Conservation (phyloP, 2,888 invertebrate species). For the Cylindroiulus punctatus region DNA sequence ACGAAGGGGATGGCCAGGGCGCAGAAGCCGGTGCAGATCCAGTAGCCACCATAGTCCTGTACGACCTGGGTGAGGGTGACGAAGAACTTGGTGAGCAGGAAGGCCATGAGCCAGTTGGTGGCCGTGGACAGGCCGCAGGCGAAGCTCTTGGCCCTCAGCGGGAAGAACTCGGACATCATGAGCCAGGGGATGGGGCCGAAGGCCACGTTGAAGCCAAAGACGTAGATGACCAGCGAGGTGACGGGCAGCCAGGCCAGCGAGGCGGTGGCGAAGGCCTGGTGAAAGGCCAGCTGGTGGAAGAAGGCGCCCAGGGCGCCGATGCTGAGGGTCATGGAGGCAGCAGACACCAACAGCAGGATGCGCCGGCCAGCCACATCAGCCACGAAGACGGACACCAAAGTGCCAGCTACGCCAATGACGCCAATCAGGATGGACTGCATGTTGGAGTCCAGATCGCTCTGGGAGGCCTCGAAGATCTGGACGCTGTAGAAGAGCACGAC, state of each 20-base stretch:
- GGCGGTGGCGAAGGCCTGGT: constrained; percentile 59
- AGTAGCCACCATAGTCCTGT: constrained; percentile 78
- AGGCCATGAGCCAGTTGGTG: constrained; percentile 80
- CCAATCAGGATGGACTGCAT: constrained; percentile 82
- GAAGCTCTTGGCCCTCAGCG: constrained; percentile 75
- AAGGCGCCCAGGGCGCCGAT: constrained; percentile 85
- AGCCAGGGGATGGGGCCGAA: constrained; percentile 87
- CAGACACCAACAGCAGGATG: constrained; percentile 78
- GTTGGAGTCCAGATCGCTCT: constrained; percentile 71
- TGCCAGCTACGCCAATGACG: constrained; percentile 81
- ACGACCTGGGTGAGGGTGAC: constrained; percentile 76
- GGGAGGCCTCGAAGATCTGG: constrained; percentile 78
- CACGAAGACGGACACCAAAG: constrained; percentile 74
- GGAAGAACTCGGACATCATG: constrained; percentile 79
- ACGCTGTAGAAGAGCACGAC: constrained; percentile 84
- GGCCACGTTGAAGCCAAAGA: constrained; percentile 82
- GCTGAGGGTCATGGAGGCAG: constrained; percentile 77
- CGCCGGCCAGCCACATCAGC: constrained; percentile 74
- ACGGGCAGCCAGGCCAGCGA: constrained; percentile 78
- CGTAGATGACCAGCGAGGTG: constrained; percentile 77
- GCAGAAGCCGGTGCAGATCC: constrained; percentile 79
- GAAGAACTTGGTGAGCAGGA: constrained; percentile 85
- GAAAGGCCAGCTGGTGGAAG: constrained; percentile 81
- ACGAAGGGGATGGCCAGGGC: constrained; percentile 76
- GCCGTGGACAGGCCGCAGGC: constrained; percentile 81